Percentiles rank a stretch among this genome's conserved stretches.
Evolutionary conservation across 2,113 vertebrate genomes (phyloP).

Genomic region (Acinonyx jubatus): DNA sequence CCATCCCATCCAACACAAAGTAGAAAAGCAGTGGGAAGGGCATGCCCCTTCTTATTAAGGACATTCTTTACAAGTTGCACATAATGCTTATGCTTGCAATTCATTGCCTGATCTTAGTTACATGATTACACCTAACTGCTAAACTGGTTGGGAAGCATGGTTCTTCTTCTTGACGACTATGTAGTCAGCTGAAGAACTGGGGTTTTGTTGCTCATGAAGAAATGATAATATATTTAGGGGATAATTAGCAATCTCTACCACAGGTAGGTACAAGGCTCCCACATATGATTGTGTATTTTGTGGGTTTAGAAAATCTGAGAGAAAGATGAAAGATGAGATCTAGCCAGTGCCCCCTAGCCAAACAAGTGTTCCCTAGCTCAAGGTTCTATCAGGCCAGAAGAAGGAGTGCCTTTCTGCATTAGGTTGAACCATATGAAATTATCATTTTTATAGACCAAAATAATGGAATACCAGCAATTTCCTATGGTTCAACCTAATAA

Average conservation of each 20-base stretch:
- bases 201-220: conserved; percentile 14
- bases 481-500: neutral
- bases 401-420: neutral
- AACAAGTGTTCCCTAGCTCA: neutral
- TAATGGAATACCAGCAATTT: neutral
- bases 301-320: conserved; percentile 12
- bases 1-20: neutral
- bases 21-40: neutral
- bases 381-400: neutral
- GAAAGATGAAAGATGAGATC: neutral
- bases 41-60: neutral
- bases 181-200: neutral
- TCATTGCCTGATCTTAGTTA: neutral
- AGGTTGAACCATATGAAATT: neutral
- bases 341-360: neutral
- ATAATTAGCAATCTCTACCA: conserved; percentile 2
- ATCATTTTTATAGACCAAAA: conserved; percentile 16
- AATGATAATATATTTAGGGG: neutral
- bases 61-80: neutral
- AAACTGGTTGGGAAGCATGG: neutral
- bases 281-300: neutral
- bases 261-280: neutral
- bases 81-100: neutral
- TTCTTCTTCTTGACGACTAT: neutral
- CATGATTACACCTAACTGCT: neutral